Evolutionary conservation across 2,797 vertebrate genomes (phyloP).

Genomic region (Schizothorax lantsangensis): DNA sequence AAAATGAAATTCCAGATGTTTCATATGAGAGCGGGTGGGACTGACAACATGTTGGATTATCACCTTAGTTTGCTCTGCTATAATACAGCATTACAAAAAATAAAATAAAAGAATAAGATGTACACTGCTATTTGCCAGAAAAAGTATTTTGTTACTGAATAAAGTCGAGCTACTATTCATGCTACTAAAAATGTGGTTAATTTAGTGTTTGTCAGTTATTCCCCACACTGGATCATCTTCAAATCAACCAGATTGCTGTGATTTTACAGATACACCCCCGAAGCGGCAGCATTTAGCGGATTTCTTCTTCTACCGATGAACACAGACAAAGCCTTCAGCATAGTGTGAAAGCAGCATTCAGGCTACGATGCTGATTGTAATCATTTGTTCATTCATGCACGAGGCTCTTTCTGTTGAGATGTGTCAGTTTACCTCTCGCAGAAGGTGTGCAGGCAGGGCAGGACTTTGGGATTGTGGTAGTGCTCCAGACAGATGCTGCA

Average conservation of each 20-base stretch:
- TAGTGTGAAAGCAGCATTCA: not conserved
- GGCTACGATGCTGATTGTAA: not conserved
- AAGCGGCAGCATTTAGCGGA: not conserved
- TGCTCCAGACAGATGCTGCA: constrained; percentile 97
- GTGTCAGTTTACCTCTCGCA: constrained; percentile 85
- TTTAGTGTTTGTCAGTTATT: not conserved
- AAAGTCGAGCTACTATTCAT: not conserved
- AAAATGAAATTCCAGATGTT: not conserved
- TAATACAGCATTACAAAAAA: not conserved
- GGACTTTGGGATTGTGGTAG: constrained; percentile 91
- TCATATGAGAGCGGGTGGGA: not conserved
- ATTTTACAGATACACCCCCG: not conserved
- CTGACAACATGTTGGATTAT: not conserved
- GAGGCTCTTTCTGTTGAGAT: not conserved
- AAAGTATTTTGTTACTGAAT: not conserved
- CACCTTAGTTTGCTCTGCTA: not conserved
- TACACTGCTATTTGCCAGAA: not conserved
- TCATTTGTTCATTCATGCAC: not conserved
- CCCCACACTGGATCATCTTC: not conserved
- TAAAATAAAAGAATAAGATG: too few relatives aligned
- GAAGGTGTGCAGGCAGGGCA: constrained; percentile 95
- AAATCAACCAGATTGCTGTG: not conserved
- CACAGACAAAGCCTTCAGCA: constrained; percentile 10
- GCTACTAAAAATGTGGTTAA: not conserved
- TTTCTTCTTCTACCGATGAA: constrained; percentile 4